Conservation (phyloP, 2,888 invertebrate species). For the Horisme vitalbata region DNA sequence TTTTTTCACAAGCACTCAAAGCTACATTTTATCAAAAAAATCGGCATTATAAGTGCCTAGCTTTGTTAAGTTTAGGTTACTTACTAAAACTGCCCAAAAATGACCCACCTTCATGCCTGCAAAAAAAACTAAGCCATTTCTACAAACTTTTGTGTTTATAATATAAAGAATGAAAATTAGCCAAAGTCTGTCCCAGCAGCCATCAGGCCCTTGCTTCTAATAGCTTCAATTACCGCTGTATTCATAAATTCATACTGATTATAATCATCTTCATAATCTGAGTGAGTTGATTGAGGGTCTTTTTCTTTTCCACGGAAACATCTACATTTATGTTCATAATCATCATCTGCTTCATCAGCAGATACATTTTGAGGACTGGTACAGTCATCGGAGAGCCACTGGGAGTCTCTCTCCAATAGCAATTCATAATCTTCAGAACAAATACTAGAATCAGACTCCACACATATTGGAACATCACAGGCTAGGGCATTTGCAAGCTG, state of each 20-base stretch:
- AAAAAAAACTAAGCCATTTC: background rate
- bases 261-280: slow-evolving; percentile 44
- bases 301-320: no score
- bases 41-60: no score
- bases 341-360: slow-evolving; percentile 37
- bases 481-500: slow-evolving; percentile 26
- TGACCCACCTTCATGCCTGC: no score
- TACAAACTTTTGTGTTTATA: background rate
- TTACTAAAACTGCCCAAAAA: no score
- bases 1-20: no score
- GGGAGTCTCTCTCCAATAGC: slow-evolving; percentile 38
- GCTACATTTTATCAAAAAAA: no score
- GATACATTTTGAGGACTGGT: slow-evolving; percentile 45
- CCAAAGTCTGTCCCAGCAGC: slow-evolving; percentile 74
- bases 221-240: slow-evolving; percentile 89
- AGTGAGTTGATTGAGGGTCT: no score
- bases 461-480: slow-evolving; percentile 30
- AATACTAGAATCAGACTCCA: slow-evolving; percentile 15
- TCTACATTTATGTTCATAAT: slow-evolving; percentile 18
- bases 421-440: slow-evolving; percentile 46
- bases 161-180: slow-evolving; percentile 41
- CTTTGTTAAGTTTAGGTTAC: no score
- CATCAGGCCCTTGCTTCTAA: slow-evolving; percentile 87
- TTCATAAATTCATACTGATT: slow-evolving; percentile 84
- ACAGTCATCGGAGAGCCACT: slow-evolving; percentile 9